Percentiles rank a stretch among this genome's conserved stretches.
phyloP scores from a whole-genome alignment of 2,113 vertebrate genomes.

The Climacteris rufus region DNA sequence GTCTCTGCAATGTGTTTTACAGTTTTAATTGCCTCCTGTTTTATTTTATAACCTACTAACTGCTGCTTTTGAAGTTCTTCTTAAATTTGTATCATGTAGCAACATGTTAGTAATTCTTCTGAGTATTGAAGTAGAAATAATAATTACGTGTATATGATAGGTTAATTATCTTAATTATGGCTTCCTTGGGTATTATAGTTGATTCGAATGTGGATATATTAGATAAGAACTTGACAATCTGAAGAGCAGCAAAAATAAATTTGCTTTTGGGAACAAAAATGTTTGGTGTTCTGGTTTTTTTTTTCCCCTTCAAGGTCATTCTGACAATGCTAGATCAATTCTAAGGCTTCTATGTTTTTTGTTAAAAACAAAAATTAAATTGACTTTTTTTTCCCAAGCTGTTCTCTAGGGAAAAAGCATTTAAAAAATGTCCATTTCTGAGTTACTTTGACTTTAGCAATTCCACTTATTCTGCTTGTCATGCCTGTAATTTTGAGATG shows the following conservation, averaged over 20 bases:
- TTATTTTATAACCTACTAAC: constrained; percentile 33
- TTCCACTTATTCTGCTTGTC: not conserved
- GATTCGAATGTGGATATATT: not conserved
- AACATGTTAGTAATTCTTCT: not conserved
- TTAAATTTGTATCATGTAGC: not conserved
- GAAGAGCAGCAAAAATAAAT: not conserved
- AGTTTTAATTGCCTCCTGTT: constrained; percentile 16
- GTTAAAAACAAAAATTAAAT: not conserved
- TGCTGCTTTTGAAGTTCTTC: not conserved
- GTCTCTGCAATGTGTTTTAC: not conserved
- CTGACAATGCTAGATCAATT: not conserved
- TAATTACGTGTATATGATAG: not conserved
- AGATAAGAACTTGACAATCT: not conserved
- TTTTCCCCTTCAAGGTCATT: not conserved
- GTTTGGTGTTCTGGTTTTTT: not conserved
- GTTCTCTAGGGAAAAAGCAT: not conserved
- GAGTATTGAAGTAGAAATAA: not conserved
- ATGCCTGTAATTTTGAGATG: not conserved
- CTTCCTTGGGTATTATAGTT: not conserved
- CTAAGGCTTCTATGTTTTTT: not conserved
- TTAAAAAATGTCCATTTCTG: not conserved
- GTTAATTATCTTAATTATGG: constrained; percentile 46
- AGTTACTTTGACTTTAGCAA: not conserved
- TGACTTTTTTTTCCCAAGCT: not conserved
- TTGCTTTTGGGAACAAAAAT: not conserved